Base-by-base conservation (phyloP, 2,113 vertebrate genomes). In the Etia nguti region DNA sequence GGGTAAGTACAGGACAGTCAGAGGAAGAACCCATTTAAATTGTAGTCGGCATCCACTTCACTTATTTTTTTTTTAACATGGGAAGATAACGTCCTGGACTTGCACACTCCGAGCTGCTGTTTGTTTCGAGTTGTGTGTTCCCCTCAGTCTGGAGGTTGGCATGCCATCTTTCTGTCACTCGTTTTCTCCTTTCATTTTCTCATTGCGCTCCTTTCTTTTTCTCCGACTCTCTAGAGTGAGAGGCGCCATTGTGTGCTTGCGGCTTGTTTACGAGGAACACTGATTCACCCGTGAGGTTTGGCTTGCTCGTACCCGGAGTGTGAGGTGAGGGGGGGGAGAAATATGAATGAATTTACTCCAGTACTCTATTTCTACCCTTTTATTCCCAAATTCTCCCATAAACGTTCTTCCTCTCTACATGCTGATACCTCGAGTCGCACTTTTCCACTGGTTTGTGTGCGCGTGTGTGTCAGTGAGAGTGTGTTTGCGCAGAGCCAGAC, bases 231-330 rank as follows among this genome's bases (percentile, higher is more conserved):
- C 82, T 85, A 85, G 91, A 91, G 89, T 92, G 62, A 82, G 73
- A 92, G 94, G 94, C 94, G 94, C 95, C 95, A 93, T 95, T 95
- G 92, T 94, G 95, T 95, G 86, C 90, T 95, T 94, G 93, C 54
- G 90, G 92, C 90, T 92, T 94, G 95, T 96, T 96, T 95, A 95
- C 86, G 90, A 93, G 94, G 92, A 95, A 92, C 92, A 85, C 88
- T 94, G 95, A 95, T 95, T 95, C 92, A 91, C 91, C 90, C 92
- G 83, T 93, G 92, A 93, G 95, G 94, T 95, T 95, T 95, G 94
- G 94, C 94, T 93, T 62, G 75, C 57, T 84, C 1, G 20, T 52
- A 68, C 48, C 34, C 29, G 59, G 6, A 62, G 59, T 62, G 57
- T 60, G 57, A 60, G 57, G 15, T 0, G 22, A 1, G 36, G 36